phyloP scores from a whole-genome alignment of 2,888 invertebrate species.

The Andrena dorsata region DNA sequence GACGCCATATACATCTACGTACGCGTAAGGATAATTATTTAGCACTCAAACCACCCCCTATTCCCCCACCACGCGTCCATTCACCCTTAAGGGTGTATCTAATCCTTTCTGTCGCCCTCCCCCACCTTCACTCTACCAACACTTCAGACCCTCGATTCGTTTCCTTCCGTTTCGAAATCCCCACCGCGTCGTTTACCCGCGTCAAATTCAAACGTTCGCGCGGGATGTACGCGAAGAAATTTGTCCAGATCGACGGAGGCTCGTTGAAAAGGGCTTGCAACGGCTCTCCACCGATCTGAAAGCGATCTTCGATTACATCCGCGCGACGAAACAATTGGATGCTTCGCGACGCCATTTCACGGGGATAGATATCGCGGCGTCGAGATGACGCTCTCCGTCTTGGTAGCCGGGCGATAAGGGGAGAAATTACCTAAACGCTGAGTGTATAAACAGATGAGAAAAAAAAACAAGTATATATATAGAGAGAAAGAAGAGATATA shows the following conservation, averaged over 20 bases:
- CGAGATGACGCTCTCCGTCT: conserved; percentile 75
- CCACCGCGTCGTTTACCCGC: conserved; percentile 49
- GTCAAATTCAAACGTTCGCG: conserved; percentile 38
- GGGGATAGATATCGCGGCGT: conserved; percentile 68
- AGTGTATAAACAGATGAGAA: conserved; percentile 73
- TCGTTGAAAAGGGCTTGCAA: background rate
- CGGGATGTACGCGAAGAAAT: background rate
- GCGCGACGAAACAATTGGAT: conserved; percentile 48
- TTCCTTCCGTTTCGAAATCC: conserved; percentile 14
- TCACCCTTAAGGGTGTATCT: background rate
- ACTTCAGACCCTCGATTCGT: background rate
- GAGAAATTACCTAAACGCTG: conserved; percentile 73
- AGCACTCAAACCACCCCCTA: conserved; percentile 40
- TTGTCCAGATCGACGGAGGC: background rate
- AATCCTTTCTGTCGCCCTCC: no score
- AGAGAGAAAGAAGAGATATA: conserved; percentile 50
- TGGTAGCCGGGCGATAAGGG: conserved; percentile 68
- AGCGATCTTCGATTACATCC: background rate
- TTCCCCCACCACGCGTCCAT: background rate
- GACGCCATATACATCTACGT: conserved; percentile 60
- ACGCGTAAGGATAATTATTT: conserved; percentile 57
- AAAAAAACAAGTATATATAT: conserved; percentile 42
- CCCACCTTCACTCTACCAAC: background rate
- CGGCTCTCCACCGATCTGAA: background rate
- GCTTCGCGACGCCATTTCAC: conserved; percentile 62